Percentiles rank a stretch among this genome's conserved stretches.
Evolutionary conservation across 2,797 vertebrate species (phyloP).

Genomic region (Rhinatrema bivittatum): DNA sequence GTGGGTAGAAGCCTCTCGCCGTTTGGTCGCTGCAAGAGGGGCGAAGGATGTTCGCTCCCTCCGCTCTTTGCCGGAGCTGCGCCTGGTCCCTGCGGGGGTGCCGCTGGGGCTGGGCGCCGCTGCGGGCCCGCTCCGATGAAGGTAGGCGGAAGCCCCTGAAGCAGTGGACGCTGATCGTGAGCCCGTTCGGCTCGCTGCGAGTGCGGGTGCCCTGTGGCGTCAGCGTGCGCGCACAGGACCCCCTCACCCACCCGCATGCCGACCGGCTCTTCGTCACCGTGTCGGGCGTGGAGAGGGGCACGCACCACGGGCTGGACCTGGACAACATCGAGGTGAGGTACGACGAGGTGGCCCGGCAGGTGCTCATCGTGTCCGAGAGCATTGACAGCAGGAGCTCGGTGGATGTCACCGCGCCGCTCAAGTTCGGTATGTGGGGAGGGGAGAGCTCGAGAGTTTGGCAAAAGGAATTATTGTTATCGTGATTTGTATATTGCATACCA

Average conservation of each 20-base stretch:
- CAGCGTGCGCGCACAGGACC: slow-evolving; percentile 68
- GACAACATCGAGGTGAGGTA: slow-evolving; percentile 59
- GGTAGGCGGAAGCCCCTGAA: slow-evolving; percentile 20
- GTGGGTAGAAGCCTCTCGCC: too few relatives aligned
- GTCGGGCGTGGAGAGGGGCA: slow-evolving; percentile 24
- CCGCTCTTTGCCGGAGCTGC: not conserved
- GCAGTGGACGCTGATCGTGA: slow-evolving; percentile 65
- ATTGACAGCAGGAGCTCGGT: slow-evolving; percentile 48
- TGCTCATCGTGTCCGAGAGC: slow-evolving; percentile 48
- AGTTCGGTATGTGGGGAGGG: slow-evolving; percentile 71
- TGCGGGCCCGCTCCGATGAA: not conserved
- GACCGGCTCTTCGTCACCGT: slow-evolving; percentile 68
- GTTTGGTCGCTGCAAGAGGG: not conserved
- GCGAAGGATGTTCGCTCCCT: not conserved
- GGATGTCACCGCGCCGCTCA: slow-evolving; percentile 66
- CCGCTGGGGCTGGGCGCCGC: not conserved
- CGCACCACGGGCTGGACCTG: slow-evolving; percentile 23
- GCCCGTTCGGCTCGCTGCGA: slow-evolving; percentile 66
- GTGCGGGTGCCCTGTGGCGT: slow-evolving; percentile 69
- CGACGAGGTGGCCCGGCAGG: slow-evolving; percentile 55
- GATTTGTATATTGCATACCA: too few relatives aligned
- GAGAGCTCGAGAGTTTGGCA: too few relatives aligned
- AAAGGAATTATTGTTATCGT: too few relatives aligned
- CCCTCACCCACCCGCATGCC: slow-evolving; percentile 57
- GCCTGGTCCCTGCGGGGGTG: not conserved